Conservation (phyloP, 1,140 invertebrate genomes). For the Trichomalopsis sarcophagae region DNA sequence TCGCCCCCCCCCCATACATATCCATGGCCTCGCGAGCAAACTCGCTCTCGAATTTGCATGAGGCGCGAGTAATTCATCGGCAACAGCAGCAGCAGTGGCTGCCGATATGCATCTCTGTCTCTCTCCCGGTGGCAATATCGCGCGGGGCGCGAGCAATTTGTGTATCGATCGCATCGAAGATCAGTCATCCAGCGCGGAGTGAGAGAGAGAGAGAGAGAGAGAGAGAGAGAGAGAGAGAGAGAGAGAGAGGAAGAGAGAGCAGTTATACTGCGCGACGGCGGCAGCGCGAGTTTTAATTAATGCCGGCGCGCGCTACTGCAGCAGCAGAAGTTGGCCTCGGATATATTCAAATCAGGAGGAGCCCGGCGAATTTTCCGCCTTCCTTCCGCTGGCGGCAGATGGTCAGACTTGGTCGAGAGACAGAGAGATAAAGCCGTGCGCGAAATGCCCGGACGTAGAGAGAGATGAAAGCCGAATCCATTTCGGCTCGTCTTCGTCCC, state of each 20-base stretch:
- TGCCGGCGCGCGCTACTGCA: background rate
- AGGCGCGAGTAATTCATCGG: constrained; percentile 4
- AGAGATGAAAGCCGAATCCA: constrained; percentile 3
- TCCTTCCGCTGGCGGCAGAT: constrained; percentile 3
- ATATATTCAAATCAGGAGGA: constrained; percentile 30
- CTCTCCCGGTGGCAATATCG: background rate
- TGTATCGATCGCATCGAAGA: constrained; percentile 13
- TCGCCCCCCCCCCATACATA: background rate
- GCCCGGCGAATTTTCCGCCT: constrained; percentile 2
- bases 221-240: too few species aligned
- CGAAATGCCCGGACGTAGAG: background rate
- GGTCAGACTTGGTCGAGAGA: constrained; percentile 5
- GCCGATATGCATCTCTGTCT: constrained; percentile 7
- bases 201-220: too few species aligned
- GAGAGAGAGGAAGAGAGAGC: too few species aligned
- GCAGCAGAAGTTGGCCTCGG: constrained; percentile 21
- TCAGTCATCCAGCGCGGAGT: background rate
- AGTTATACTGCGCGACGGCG: background rate
- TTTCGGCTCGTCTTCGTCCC: background rate
- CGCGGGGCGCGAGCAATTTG: background rate
- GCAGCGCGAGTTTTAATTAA: constrained; percentile 25
- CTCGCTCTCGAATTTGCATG: constrained; percentile 8
- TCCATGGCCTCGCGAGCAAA: background rate
- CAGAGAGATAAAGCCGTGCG: background rate
- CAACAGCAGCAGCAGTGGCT: background rate